Percentiles rank a stretch among this genome's conserved stretches.
Conservation (phyloP, 2,113 vertebrate genomes). For the Anser brachyrhynchus region DNA sequence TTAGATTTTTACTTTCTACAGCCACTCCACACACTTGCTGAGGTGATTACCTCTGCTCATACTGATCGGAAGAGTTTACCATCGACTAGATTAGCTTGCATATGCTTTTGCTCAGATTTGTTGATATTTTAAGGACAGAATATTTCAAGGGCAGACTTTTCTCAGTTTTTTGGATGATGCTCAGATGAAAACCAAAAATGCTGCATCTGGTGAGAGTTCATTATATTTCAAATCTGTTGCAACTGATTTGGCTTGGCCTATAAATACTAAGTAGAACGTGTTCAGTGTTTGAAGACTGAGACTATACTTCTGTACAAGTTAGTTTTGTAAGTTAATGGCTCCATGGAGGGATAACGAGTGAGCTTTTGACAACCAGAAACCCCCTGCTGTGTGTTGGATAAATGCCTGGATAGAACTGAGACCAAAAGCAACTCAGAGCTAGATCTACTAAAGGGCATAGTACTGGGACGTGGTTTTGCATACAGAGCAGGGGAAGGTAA, state of each 20-base stretch:
- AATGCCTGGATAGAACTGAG: neutral
- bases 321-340: neutral
- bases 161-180: neutral
- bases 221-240: slow-evolving; percentile 14
- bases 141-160: slow-evolving; percentile 12
- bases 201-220: slow-evolving; percentile 5
- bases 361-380: neutral
- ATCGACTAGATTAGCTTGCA: neutral
- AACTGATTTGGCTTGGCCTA: neutral
- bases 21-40: neutral
- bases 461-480: neutral
- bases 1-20: slow-evolving; percentile 4
- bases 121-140: slow-evolving; percentile 2
- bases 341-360: neutral
- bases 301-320: neutral
- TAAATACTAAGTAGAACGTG: neutral
- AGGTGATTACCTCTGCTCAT: neutral
- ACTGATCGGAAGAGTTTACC: neutral
- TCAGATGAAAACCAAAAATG: neutral
- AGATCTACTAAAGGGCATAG: neutral
- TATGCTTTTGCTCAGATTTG: neutral
- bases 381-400: neutral
- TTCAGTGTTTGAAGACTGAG: neutral
- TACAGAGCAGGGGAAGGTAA: neutral
- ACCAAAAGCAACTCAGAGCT: neutral